phyloP scores from a whole-genome alignment of 2,797 vertebrate species.

The Eutrigla gurnardus region DNA sequence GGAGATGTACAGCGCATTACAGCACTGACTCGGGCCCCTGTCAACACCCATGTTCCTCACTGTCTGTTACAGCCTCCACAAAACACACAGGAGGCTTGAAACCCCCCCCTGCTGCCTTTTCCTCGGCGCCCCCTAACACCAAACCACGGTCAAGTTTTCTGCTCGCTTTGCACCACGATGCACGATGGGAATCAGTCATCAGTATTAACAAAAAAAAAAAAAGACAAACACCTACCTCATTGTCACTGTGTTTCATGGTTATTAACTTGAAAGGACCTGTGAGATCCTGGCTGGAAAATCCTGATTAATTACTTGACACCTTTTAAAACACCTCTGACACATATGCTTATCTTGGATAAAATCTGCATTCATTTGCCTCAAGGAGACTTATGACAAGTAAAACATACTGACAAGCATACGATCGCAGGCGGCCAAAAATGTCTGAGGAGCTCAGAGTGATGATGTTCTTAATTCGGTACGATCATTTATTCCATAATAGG shows the following conservation, averaged over 20 bases:
- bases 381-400: slow-evolving; percentile 57
- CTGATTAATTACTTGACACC: slow-evolving; percentile 69
- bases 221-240: slow-evolving; percentile 40
- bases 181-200: slow-evolving; percentile 45
- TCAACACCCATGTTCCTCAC: slow-evolving; percentile 81
- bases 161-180: slow-evolving; percentile 39
- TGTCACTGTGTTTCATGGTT: slow-evolving; percentile 40
- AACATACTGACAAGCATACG: slow-evolving; percentile 43
- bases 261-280: slow-evolving; percentile 55
- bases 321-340: slow-evolving; percentile 68
- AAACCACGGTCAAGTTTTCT: slow-evolving; percentile 44
- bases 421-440: not conserved
- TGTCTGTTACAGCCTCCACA: slow-evolving; percentile 75
- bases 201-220: slow-evolving; percentile 42
- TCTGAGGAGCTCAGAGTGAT: slow-evolving; percentile 13
- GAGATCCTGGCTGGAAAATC: slow-evolving; percentile 54
- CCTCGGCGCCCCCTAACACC: slow-evolving; percentile 59
- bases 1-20: slow-evolving; percentile 80
- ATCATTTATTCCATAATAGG: slow-evolving; percentile 41
- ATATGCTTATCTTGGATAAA: slow-evolving; percentile 82
- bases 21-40: slow-evolving; percentile 76
- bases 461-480: slow-evolving; percentile 37
- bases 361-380: slow-evolving; percentile 83
- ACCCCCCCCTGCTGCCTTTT: slow-evolving; percentile 45
- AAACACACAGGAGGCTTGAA: slow-evolving; percentile 63